Conservation (phyloP, 2,113 vertebrate genomes). For the Notothenia coriiceps region DNA sequence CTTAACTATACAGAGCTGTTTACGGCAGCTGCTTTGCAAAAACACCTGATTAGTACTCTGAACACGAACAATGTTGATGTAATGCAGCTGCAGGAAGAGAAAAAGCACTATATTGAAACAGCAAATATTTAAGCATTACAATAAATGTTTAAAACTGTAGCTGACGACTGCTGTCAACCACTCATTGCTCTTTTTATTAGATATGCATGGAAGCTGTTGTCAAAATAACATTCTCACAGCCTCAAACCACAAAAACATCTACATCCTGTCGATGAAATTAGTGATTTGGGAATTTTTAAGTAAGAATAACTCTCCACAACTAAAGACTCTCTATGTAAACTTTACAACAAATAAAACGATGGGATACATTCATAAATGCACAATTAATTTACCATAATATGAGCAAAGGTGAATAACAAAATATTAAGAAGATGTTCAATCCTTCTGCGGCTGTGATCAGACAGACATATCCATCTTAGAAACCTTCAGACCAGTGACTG, state of each 20-base stretch:
- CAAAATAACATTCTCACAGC: not conserved
- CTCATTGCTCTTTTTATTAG: too few species aligned
- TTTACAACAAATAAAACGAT: not conserved
- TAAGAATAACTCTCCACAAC: not conserved
- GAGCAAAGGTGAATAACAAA: not conserved
- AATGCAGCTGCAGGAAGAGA: not conserved
- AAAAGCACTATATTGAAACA: not conserved
- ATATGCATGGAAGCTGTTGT: not conserved
- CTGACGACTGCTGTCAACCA: not conserved
- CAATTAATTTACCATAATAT: not conserved
- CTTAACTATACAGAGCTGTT: not conserved
- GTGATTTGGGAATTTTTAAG: not conserved
- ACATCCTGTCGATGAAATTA: not conserved
- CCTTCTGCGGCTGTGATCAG: not conserved
- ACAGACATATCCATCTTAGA: not conserved
- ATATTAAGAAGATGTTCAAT: not conserved
- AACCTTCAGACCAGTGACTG: not conserved
- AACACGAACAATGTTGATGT: not conserved
- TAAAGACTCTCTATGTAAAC: too few species aligned
- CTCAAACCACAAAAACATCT: conserved; percentile 1
- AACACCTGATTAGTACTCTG: not conserved
- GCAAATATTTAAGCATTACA: conserved; percentile 1
- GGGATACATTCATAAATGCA: not conserved
- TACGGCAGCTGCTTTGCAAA: not conserved
- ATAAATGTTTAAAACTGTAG: conserved; percentile 1